phyloP scores from a whole-genome alignment of 2,113 vertebrate species.

The Grallaria varia region DNA sequence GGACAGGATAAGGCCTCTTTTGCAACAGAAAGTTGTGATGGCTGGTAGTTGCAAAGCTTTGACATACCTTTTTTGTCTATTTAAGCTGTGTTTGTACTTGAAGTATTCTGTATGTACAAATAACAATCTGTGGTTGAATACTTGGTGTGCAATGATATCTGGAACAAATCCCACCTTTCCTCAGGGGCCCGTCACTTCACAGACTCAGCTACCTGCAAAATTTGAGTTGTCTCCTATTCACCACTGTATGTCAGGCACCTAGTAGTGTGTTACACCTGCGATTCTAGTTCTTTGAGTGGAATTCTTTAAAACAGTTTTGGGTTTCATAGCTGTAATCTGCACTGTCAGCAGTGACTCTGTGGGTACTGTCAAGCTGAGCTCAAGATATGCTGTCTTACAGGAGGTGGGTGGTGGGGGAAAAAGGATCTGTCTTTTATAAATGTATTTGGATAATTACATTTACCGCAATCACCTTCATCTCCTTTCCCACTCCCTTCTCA shows the following conservation, averaged over 20 bases:
- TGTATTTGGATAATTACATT: conserved; percentile 20
- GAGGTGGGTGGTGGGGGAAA: background rate
- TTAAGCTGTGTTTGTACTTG: background rate
- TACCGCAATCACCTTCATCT: background rate
- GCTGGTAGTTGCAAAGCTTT: background rate
- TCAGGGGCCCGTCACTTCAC: fast-evolving
- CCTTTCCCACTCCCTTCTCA: conserved; percentile 26
- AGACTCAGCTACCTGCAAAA: background rate
- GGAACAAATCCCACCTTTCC: background rate
- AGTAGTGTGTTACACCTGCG: background rate
- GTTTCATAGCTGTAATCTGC: background rate
- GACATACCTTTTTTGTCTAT: background rate
- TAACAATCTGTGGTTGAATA: background rate
- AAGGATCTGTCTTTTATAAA: conserved; percentile 10
- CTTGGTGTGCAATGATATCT: background rate
- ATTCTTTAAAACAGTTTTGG: background rate
- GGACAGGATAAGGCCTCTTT: background rate
- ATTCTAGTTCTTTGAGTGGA: background rate
- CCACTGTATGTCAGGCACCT: background rate
- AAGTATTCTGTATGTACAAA: background rate
- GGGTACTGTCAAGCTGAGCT: conserved; percentile 20
- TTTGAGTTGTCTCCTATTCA: background rate
- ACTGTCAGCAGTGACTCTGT: conserved; percentile 20
- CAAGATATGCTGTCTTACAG: background rate
- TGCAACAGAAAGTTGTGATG: background rate